Evolutionary conservation across 2,888 invertebrate genomes (phyloP), one percentile per base, ranked within the genome.

Genomic region (Itoplectis maculator): DNA sequence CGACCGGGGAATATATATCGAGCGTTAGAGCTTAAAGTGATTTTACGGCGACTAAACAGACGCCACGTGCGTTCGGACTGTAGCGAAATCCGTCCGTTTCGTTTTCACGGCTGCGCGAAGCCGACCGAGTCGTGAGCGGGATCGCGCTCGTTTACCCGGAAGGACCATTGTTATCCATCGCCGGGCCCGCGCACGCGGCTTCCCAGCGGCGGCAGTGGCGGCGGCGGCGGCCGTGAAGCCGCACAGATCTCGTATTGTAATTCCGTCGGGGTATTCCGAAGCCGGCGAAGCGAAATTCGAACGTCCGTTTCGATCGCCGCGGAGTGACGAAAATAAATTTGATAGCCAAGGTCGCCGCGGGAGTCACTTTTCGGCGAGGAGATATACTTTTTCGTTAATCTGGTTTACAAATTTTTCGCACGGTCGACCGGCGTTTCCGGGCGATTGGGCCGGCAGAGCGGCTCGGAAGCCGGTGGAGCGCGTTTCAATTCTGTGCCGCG

Each of bases 151-250:
- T 51, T 51, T 51, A 51, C 49, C 49, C 49, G 15, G 18, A 51
- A 51, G 49, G 3, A 7, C 49, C 49, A 51, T 51, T 51, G 49
- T 51, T 51, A 51, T 51, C 49, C 49, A 8, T 51, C 18, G 15
- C 49, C 49, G 49, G 49, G 6, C 47, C n/a, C 20, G 49, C 29
- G 49, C 18, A 15, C 18, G 15, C 49, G 9, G 0, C 49, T 8
- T 15, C 49, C 3, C 18, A 20, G 49, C 18, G 18, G 49, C 8
- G n/a, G n/a, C n/a, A n/a, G n/a, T n/a, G n/a, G n/a, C 7, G 8
- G 15, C 15, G 18, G 49, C 15, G 18, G 18, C 20, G 18, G 49
- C 49, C 20, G 49, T 51, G 49, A 51, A 51, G 18, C 15, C 8
- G n/a, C n/a, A 47, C 47, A 47, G 47, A 47, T 15, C 9, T n/a